Evolutionary conservation across 37 sponge, comb jelly and placozoan genomes (phyloP).

Genomic region (Beroe ovata): DNA sequence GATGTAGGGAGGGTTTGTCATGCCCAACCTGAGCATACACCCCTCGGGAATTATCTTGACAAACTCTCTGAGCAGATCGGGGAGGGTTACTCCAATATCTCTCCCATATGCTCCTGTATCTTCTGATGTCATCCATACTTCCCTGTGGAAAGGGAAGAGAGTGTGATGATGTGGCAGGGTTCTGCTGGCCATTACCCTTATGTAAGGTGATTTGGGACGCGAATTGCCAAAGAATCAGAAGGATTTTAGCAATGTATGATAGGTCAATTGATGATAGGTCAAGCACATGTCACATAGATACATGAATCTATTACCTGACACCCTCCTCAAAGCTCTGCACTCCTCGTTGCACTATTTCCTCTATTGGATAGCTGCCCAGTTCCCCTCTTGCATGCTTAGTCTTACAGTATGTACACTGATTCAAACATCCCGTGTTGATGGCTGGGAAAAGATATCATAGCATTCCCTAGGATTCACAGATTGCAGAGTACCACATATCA

Average conservation of each 20-base stretch:
- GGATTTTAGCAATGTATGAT: too few relatives aligned
- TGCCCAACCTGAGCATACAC: conserved; percentile 91
- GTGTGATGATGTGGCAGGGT: neutral
- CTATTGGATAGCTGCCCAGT: conserved; percentile 87
- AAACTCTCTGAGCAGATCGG: conserved; percentile 90
- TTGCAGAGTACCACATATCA: too few relatives aligned
- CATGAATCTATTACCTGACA: too few relatives aligned
- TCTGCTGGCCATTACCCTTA: too few relatives aligned
- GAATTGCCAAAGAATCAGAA: too few relatives aligned
- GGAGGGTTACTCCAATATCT: conserved; percentile 88
- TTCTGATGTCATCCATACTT: conserved; percentile 96
- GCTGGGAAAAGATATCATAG: too few relatives aligned
- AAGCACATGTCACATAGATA: too few relatives aligned
- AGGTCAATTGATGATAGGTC: too few relatives aligned
- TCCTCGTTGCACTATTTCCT: conserved; percentile 82
- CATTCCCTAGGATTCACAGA: too few relatives aligned
- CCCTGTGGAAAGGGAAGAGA: conserved; percentile 65
- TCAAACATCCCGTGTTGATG: conserved; percentile 93
- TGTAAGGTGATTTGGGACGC: too few relatives aligned
- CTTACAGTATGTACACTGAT: conserved; percentile 98
- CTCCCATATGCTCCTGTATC: conserved; percentile 93
- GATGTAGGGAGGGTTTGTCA: conserved; percentile 99
- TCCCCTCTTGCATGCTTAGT: conserved; percentile 95
- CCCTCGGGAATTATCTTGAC: conserved; percentile 87
- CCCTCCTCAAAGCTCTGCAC: conserved; percentile 78